Base-by-base conservation (phyloP, 2,113 vertebrate genomes). In the Heterotis niloticus region DNA sequence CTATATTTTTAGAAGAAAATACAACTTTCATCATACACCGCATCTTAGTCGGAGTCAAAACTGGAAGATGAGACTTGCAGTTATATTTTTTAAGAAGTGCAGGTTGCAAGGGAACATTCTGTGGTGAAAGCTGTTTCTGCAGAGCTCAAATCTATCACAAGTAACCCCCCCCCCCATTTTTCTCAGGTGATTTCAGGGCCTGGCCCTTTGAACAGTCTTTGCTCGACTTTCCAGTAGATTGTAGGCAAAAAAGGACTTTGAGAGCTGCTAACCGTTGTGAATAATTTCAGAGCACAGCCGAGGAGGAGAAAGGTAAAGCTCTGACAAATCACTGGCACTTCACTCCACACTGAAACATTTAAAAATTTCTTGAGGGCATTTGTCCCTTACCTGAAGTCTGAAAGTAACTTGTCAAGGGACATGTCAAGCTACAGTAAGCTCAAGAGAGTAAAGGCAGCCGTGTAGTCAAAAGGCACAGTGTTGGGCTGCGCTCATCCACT, bases 331-430 rank as follows among this genome's bases (percentile, higher is more conserved):
- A 24, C 23, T 52, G 44, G n/a, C 70, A 23, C 54, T 73, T 73
- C 52, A 52, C 70, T 73, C 2, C 10, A 23, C 69, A 16, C 20
- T 56, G n/a, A 73, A 74, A n/a, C 51, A 74, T 59, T 59, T n/a
- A 23, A 51, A n/a, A n/a, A 17, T n/a, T 57, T n/a, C 71, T 57
- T 20, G 11, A 5, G 54, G 20, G 51, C 56, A 74, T 74, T 54
- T 57, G 14, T 57, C 54, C 7, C 34, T 2, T 17, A 11, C 24
- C 54, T 74, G 26, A 57, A 57, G 54, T 74, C 71, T 16, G 71
- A 74, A 74, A 74, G 71, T 74, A 59, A 74, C 71, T 59, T 59
- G 71, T 74, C 71, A 74, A 3, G 52, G 71, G 13, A 17, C n/a
- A 18, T 26, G 71, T 73, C 71, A 59, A 59, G 57, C 24, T 74